Evolutionary conservation across 1,140 invertebrate species (phyloP), one percentile per base, ranked within the genome.

Genomic region (Drosophila arizonae): DNA sequence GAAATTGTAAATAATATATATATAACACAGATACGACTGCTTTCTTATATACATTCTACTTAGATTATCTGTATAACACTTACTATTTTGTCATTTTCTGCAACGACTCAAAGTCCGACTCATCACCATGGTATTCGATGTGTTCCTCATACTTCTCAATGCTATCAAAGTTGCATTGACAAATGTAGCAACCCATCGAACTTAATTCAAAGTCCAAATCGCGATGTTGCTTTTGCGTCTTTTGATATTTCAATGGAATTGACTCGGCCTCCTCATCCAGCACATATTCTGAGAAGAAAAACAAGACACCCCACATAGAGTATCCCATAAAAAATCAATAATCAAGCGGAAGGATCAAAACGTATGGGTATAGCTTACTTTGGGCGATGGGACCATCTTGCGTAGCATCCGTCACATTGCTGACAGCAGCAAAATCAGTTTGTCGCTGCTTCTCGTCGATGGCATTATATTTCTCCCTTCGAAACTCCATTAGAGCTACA

Each of bases 131-230:
- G 24, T 67, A 68, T 57, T 82, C 76, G 43, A 91, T 76, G 56
- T 91, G 90, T n/a, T 90, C 80, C 60, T 91, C 90, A 17, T 81
- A 91, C 51, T 81, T 76, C 39, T 77, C 73, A 36, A 82, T 90
- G 13, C 57, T 80, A n/a, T 75, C 66, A 30, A 91, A 91, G 71
- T 91, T 90, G 36, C 63, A 54, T 50, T 91, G 79, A 21, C 90
- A 91, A 30, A 91, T 79, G 45, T 72, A 90, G 52, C 90, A 91
- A 15, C 90, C 84, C 67, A 81, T 45, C 6, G 79, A 88, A 36
- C 51, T 81, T 0, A 88, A 72, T 24, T 69, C 67, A 68, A 88
- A 91, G 17, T 77, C 46, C 3, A 9, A 24, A 0, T 30, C 39
- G 8, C n/a, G 57, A 8, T 45, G 1, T 60, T 77, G 82, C 1